phyloP scores from a whole-genome alignment of 2,113 vertebrate genomes.

The Trematocara unimaculatum region DNA sequence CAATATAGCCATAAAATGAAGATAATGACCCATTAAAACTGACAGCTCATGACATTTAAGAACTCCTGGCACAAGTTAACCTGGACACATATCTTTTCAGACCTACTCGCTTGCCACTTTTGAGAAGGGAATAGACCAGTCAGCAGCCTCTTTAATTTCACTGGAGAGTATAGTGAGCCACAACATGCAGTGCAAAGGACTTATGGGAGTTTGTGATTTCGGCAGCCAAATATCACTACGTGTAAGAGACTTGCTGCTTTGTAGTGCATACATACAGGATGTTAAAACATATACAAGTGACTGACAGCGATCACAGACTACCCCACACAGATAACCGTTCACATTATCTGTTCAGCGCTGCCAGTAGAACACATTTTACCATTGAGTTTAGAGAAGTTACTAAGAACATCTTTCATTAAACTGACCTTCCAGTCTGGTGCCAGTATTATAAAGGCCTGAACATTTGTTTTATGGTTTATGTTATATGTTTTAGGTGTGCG shows the following conservation, averaged over 20 bases:
- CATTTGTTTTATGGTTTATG: background rate
- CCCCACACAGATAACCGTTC: background rate
- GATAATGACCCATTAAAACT: constrained; percentile 19
- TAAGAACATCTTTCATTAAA: background rate
- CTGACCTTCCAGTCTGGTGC: background rate
- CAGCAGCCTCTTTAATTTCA: background rate
- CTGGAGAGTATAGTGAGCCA: background rate
- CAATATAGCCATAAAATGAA: constrained; percentile 25
- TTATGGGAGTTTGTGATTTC: background rate
- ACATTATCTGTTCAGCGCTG: background rate
- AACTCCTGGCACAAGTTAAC: background rate
- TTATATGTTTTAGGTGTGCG: background rate
- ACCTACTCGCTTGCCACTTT: background rate
- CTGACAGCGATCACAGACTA: background rate
- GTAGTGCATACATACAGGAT: background rate
- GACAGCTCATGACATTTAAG: constrained; percentile 8
- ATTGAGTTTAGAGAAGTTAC: background rate
- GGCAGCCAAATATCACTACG: background rate
- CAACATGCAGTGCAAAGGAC: background rate
- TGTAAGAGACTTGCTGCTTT: background rate
- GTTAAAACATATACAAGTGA: background rate
- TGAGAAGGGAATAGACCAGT: background rate
- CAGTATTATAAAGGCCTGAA: background rate
- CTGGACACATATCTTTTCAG: background rate
- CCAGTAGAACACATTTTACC: background rate